Evolutionary conservation across 2,113 vertebrate genomes (phyloP).

Genomic region (Leptosomus discolor): DNA sequence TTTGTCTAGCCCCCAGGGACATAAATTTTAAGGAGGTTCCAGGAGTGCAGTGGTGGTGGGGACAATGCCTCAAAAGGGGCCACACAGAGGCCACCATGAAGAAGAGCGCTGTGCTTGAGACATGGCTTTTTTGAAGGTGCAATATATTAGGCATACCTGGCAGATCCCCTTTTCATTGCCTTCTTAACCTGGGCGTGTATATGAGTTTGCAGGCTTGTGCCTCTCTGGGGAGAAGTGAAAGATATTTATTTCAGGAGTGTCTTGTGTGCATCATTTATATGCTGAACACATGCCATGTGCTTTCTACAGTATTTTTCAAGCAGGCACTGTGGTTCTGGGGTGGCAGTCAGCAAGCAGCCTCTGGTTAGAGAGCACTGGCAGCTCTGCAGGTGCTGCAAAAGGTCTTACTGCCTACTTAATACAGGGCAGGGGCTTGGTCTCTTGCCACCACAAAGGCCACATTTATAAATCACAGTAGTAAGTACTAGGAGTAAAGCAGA

Average conservation of each 20-base stretch:
- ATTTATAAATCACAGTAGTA: constrained; percentile 23
- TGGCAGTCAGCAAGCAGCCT: constrained; percentile 2
- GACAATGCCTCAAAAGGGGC: not conserved
- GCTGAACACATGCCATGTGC: constrained; percentile 18
- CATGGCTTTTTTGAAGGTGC: not conserved
- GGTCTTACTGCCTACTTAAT: constrained; percentile 16
- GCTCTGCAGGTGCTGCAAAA: constrained; percentile 43
- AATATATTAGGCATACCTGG: not conserved
- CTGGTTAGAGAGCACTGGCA: constrained; percentile 31
- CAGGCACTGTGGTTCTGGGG: not conserved
- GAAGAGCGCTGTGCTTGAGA: not conserved
- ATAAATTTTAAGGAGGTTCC: constrained; percentile 20
- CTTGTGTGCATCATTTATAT: constrained; percentile 36
- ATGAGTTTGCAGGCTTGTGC: not conserved
- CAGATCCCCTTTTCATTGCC: not conserved
- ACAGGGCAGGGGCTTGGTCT: not conserved
- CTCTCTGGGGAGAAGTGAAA: constrained; percentile 18
- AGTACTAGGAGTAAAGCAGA: not conserved
- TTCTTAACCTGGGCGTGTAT: not conserved
- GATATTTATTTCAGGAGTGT: constrained; percentile 34
- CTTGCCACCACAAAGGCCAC: not conserved
- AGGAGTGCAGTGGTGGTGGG: not conserved
- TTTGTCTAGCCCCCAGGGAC: not conserved
- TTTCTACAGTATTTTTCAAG: constrained; percentile 53
- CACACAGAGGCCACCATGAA: not conserved